Conservation (phyloP, 2,113 vertebrate species). For the Tachysurus vachellii region DNA sequence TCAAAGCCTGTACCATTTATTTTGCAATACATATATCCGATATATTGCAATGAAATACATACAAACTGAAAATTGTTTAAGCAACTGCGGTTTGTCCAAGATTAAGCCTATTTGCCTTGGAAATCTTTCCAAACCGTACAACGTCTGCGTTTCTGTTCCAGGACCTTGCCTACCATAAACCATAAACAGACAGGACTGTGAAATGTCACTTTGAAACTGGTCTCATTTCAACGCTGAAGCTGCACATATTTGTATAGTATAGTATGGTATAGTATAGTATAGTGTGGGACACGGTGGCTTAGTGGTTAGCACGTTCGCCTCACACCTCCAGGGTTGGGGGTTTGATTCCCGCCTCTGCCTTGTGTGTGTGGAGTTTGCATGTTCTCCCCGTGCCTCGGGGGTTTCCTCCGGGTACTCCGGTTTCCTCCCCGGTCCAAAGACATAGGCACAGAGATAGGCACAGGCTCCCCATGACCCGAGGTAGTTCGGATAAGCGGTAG, state of each 20-base stretch:
- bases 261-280: too few relatives aligned
- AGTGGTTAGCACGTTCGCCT: too few relatives aligned
- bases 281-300: too few relatives aligned
- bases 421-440: too few relatives aligned
- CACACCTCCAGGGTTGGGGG: too few relatives aligned
- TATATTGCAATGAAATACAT: background rate
- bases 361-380: too few relatives aligned
- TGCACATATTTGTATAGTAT: background rate
- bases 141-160: background rate
- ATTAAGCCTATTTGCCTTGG: conserved; percentile 15
- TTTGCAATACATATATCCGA: background rate
- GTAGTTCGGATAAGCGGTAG: too few relatives aligned
- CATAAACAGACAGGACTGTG: background rate
- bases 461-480: too few relatives aligned
- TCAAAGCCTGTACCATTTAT: background rate
- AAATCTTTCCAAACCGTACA: conserved; percentile 3
- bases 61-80: background rate
- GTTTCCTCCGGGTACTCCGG: too few relatives aligned
- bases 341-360: too few relatives aligned
- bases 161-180: background rate
- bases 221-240: background rate
- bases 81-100: background rate
- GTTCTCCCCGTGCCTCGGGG: too few relatives aligned
- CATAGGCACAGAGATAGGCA: too few relatives aligned
- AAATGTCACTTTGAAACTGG: background rate